phyloP scores from a whole-genome alignment of 2,888 invertebrate genomes.

The Coelinius sp. region DNA sequence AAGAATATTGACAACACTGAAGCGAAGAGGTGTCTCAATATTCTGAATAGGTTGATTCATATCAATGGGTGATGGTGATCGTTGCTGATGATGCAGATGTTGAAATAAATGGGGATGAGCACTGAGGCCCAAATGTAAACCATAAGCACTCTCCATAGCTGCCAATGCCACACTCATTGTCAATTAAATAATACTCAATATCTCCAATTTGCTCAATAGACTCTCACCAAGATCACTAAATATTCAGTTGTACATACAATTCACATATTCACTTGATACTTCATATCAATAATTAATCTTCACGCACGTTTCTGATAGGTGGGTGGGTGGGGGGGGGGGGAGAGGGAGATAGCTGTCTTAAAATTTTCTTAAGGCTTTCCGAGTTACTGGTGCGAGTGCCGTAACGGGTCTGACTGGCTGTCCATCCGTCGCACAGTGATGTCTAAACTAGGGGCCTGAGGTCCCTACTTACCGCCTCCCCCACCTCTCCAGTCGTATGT shows the following conservation, averaged over 20 bases:
- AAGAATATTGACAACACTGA: slow-evolving; percentile 89
- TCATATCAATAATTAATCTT: background rate
- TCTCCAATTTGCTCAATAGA: too few species aligned
- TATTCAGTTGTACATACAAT: background rate
- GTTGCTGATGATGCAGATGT: slow-evolving; percentile 45
- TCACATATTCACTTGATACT: background rate
- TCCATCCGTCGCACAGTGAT: slow-evolving; percentile 71
- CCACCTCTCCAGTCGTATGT: slow-evolving; percentile 38
- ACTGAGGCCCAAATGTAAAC: slow-evolving; percentile 56
- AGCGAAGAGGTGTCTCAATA: slow-evolving; percentile 73
- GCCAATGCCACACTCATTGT: slow-evolving; percentile 65
- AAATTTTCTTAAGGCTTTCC: slow-evolving; percentile 55
- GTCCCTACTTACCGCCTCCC: slow-evolving; percentile 66
- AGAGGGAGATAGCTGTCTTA: background rate
- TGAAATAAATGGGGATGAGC: slow-evolving; percentile 53
- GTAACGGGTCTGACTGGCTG: slow-evolving; percentile 71
- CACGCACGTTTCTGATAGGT: background rate
- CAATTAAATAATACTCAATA: background rate
- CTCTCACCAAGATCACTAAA: background rate
- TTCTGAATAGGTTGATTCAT: slow-evolving; percentile 41
- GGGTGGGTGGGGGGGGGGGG: background rate
- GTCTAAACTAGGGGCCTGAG: slow-evolving; percentile 69
- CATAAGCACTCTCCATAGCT: slow-evolving; percentile 63
- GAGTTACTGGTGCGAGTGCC: slow-evolving; percentile 69
- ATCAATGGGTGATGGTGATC: slow-evolving; percentile 40